Percentiles rank a stretch among this genome's conserved stretches.
These are phyloP conservation scores for Gadopsis marmoratus DNA, from an alignment of 2,797 vertebrate genomes.

Conservation along the genomic window DNA sequence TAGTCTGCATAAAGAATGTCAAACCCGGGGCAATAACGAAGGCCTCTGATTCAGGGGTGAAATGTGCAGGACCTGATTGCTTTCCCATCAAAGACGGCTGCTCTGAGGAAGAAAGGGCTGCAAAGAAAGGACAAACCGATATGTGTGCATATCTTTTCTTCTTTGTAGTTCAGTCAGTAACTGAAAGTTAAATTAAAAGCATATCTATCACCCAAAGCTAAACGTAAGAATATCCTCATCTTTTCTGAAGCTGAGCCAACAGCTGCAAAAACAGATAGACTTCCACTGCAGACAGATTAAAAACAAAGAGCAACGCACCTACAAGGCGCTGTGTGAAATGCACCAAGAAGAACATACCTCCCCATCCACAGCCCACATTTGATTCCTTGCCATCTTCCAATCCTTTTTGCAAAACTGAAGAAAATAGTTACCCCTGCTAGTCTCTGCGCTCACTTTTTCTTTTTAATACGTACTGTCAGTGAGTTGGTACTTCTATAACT, in stretches of 20 bases:
- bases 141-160: conserved; percentile 34
- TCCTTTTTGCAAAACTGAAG: conserved; percentile 27
- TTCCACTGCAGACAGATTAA: conserved; percentile 51
- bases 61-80: conserved; percentile 41
- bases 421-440: conserved; percentile 35
- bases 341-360: conserved; percentile 50
- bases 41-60: conserved; percentile 43
- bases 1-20: conserved; percentile 19
- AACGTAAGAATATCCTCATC: conserved; percentile 43
- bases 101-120: conserved; percentile 29
- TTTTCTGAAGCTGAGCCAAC: conserved; percentile 55
- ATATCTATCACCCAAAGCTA: conserved; percentile 60
- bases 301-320: conserved; percentile 62
- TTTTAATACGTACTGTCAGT: conserved; percentile 48
- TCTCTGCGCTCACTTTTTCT: conserved; percentile 19
- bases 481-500: conserved; percentile 41
- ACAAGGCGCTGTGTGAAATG: conserved; percentile 58
- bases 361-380: conserved; percentile 47
- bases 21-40: conserved; percentile 12
- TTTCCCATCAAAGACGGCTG: conserved; percentile 47
- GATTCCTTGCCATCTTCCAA: conserved; percentile 43
- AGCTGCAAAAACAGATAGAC: conserved; percentile 46
- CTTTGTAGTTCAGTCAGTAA: conserved; percentile 47
- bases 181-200: conserved; percentile 58
- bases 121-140: conserved; percentile 26